Evolutionary conservation across 1,140 invertebrate genomes (phyloP).

Genomic region (Sycophila sp.): DNA sequence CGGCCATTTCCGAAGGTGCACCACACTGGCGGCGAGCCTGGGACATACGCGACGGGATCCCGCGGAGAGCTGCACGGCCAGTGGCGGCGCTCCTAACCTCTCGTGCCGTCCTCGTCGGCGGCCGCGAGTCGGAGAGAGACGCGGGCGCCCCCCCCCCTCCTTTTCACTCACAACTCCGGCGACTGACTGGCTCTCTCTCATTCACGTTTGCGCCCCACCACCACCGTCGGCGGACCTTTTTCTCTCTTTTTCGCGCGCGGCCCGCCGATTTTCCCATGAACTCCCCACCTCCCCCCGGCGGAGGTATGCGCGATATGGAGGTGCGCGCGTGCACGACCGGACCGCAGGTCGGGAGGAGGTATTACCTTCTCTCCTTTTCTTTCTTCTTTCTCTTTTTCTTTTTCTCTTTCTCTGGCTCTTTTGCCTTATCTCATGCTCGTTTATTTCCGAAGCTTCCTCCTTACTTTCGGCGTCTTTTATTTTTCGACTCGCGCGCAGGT

Average conservation of each 20-base stretch:
- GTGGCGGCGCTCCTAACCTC: background rate
- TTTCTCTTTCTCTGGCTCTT: too few relatives aligned
- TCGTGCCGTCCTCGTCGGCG: background rate
- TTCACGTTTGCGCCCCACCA: conserved; percentile 62
- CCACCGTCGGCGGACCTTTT: conserved; percentile 30
- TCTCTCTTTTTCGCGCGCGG: background rate
- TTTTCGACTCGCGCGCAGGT: too few relatives aligned
- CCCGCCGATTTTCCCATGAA: too few relatives aligned
- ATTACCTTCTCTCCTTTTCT: too few relatives aligned
- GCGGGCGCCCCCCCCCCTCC: background rate
- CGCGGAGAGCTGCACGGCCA: background rate
- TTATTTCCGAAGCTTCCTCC: too few relatives aligned
- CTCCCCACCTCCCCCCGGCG: too few relatives aligned
- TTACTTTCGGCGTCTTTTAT: too few relatives aligned
- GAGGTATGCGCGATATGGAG: too few relatives aligned
- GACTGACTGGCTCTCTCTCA: conserved; percentile 51
- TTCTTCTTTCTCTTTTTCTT: too few relatives aligned
- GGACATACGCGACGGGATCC: background rate
- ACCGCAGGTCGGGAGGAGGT: too few relatives aligned
- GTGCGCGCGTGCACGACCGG: too few relatives aligned
- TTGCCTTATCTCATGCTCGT: too few relatives aligned
- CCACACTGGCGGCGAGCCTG: background rate
- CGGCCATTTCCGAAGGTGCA: conserved; percentile 62
- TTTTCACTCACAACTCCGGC: background rate
- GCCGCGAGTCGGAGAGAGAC: background rate